phyloP scores from a whole-genome alignment of 2,113 vertebrate species.

The Trochalopteron elliotii region DNA sequence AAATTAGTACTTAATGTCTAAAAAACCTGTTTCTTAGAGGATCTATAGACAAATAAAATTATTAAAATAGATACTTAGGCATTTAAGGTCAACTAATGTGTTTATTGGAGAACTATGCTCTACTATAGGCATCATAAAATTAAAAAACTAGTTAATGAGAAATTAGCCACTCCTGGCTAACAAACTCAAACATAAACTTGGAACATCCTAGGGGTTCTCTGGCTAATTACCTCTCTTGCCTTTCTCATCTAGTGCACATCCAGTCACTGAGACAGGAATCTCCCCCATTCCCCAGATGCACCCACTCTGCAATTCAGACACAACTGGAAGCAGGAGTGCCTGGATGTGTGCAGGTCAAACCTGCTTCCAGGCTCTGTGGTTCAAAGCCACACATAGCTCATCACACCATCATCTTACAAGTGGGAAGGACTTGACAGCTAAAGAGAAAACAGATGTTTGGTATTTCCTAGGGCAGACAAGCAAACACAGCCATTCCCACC shows the following conservation, averaged over 20 bases:
- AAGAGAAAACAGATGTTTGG: background rate
- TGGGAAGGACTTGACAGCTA: background rate
- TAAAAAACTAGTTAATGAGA: background rate
- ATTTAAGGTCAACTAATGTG: background rate
- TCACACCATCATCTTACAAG: background rate
- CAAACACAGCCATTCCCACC: background rate
- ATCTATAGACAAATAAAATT: background rate
- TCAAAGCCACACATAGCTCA: background rate
- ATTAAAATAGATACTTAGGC: background rate
- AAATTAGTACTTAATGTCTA: background rate
- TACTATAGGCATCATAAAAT: background rate
- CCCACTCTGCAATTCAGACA: background rate
- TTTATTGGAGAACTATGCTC: background rate
- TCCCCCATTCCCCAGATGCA: rapidly evolving
- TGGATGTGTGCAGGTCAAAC: background rate
- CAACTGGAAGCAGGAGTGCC: background rate
- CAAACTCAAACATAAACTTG: background rate
- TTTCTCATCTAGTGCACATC: background rate
- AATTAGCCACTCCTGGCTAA: background rate
- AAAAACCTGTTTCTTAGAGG: background rate
- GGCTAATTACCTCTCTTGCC: rapidly evolving
- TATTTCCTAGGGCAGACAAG: background rate
- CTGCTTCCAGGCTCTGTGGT: too few species aligned
- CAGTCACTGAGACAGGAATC: background rate
- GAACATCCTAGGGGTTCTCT: background rate